Percentiles rank a stretch among this genome's conserved stretches.
Evolutionary conservation across 2,888 invertebrate species (phyloP).

Genomic region (Pilophorus perplexus): DNA sequence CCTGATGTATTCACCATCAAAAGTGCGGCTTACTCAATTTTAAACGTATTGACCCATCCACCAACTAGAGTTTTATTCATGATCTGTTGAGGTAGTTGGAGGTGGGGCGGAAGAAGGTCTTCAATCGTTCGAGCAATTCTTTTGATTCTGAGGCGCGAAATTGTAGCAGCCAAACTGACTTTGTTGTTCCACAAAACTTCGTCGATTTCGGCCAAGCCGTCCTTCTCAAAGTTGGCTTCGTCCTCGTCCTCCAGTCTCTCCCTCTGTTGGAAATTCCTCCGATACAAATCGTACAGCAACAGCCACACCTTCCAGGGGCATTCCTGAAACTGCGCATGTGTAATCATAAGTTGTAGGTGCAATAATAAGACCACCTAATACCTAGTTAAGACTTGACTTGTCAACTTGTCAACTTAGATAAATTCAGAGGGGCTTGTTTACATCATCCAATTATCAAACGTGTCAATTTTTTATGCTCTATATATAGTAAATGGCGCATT

Average conservation of each 20-base stretch:
- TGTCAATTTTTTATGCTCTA: too few relatives aligned
- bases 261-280: constrained; percentile 57
- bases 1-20: too few relatives aligned
- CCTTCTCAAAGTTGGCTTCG: constrained; percentile 35
- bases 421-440: too few relatives aligned
- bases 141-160: constrained; percentile 72
- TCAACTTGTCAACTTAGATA: too few relatives aligned
- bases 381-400: too few relatives aligned
- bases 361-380: too few relatives aligned
- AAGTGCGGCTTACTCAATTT: constrained; percentile 35
- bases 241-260: constrained; percentile 42
- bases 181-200: constrained; percentile 63
- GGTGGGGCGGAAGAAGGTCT: constrained; percentile 68
- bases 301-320: constrained; percentile 59
- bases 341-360: too few relatives aligned
- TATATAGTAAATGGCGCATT: too few relatives aligned
- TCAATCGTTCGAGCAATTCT: constrained; percentile 65
- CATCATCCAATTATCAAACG: too few relatives aligned
- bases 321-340: constrained; percentile 22
- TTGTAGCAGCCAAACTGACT: constrained; percentile 70
- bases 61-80: constrained; percentile 56
- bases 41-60: constrained; percentile 69
- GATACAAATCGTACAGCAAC: constrained; percentile 67
- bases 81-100: constrained; percentile 66
- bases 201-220: constrained; percentile 57